Conservation (phyloP, 2,797 vertebrate genomes). For the Rhynchonycteris naso region DNA sequence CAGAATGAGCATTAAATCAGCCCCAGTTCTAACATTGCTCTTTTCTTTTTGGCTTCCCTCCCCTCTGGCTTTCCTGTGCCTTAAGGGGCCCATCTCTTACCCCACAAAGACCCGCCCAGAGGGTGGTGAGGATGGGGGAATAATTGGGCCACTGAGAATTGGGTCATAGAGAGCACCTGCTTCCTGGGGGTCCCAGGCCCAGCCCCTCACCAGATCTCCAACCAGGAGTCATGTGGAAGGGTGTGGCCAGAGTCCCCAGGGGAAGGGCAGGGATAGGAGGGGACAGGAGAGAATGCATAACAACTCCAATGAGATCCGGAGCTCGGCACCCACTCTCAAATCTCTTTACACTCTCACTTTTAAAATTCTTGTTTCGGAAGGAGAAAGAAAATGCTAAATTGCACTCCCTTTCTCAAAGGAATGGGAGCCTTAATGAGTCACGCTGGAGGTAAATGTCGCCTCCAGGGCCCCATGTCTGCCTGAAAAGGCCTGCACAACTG, state of each 20-base stretch:
- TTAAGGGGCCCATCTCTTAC: neutral
- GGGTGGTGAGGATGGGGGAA: neutral
- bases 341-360: constrained; percentile 61
- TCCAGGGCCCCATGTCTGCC: constrained; percentile 57
- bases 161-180: neutral
- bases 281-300: constrained; percentile 48
- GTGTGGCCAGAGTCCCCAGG: neutral
- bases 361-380: constrained; percentile 74
- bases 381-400: constrained; percentile 77
- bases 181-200: neutral
- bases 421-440: constrained; percentile 72
- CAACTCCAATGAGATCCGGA: constrained; percentile 68
- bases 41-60: neutral
- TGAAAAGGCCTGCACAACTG: constrained; percentile 53
- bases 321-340: constrained; percentile 71
- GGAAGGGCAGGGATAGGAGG: neutral
- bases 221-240: neutral
- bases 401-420: constrained; percentile 69
- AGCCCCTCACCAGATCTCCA: neutral
- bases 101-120: neutral
- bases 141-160: neutral
- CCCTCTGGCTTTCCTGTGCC: neutral
- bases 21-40: neutral
- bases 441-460: constrained; percentile 75
- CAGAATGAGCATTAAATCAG: neutral